Evolutionary conservation across 2,797 vertebrate species (phyloP).

Genomic region (Sphaeramia orbicularis): DNA sequence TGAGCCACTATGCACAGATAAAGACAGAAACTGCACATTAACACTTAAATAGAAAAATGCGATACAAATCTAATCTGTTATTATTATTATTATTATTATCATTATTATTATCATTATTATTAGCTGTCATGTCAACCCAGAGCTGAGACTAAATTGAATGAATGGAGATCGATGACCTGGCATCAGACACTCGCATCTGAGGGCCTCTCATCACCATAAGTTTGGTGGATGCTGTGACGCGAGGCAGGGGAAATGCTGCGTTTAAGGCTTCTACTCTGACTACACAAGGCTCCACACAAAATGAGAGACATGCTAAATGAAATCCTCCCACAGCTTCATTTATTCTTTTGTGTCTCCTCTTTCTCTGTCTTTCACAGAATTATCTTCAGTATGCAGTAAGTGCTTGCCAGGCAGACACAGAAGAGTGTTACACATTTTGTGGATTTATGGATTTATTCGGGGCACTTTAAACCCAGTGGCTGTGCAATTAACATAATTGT

Average conservation of each 20-base stretch:
- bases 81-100: no score
- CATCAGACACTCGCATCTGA: constrained; percentile 12
- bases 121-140: neutral
- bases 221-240: constrained; percentile 39
- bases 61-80: no score
- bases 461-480: constrained; percentile 20
- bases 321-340: constrained; percentile 60
- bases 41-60: neutral
- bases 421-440: constrained; percentile 30
- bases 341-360: constrained; percentile 37
- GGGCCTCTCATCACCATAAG: constrained; percentile 15
- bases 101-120: neutral
- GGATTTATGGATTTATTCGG: constrained; percentile 38
- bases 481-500: constrained; percentile 45
- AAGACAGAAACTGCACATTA: constrained; percentile 11
- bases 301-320: constrained; percentile 28
- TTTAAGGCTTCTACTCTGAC: constrained; percentile 14
- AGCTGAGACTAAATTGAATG: constrained; percentile 7
- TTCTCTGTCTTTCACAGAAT: constrained; percentile 27
- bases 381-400: constrained; percentile 39
- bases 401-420: constrained; percentile 1
- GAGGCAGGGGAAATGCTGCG: constrained; percentile 17
- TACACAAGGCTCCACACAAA: constrained; percentile 21
- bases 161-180: neutral
- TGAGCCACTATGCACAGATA: neutral